phyloP scores from a whole-genome alignment of 2,113 vertebrate genomes.

The Phrynosoma blainvillii region DNA sequence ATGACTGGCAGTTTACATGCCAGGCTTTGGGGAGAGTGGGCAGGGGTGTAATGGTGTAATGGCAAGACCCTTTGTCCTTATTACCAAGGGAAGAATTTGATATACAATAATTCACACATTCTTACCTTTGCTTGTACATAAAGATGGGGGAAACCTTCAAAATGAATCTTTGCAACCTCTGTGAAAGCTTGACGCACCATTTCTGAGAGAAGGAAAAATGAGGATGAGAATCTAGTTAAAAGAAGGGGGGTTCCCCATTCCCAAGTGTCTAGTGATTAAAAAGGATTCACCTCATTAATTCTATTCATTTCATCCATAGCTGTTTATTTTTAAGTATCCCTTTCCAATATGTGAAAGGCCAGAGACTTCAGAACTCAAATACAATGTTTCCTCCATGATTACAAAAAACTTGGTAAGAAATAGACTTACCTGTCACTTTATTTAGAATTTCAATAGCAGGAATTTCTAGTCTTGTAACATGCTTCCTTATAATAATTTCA shows the following conservation, averaged over 20 bases:
- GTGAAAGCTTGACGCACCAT: constrained; percentile 64
- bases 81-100: neutral
- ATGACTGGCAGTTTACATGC: too few relatives aligned
- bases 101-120: neutral
- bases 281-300: neutral
- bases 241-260: too few relatives aligned
- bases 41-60: too few relatives aligned
- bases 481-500: constrained; percentile 81
- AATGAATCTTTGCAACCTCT: constrained; percentile 41
- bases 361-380: neutral
- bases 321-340: neutral
- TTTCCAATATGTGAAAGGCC: neutral
- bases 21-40: too few relatives aligned
- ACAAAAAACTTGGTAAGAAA: neutral
- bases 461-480: constrained; percentile 79
- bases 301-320: neutral
- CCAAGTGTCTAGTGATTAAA: neutral
- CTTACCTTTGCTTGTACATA: constrained; percentile 70
- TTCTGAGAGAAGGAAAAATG: constrained; percentile 57
- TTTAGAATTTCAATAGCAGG: constrained; percentile 80
- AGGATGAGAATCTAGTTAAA: neutral
- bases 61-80: too few relatives aligned
- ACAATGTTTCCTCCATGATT: neutral
- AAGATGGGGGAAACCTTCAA: constrained; percentile 70
- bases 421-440: constrained; percentile 46